phyloP scores from a whole-genome alignment of 2,113 vertebrate species.

The Gavialis gangeticus region DNA sequence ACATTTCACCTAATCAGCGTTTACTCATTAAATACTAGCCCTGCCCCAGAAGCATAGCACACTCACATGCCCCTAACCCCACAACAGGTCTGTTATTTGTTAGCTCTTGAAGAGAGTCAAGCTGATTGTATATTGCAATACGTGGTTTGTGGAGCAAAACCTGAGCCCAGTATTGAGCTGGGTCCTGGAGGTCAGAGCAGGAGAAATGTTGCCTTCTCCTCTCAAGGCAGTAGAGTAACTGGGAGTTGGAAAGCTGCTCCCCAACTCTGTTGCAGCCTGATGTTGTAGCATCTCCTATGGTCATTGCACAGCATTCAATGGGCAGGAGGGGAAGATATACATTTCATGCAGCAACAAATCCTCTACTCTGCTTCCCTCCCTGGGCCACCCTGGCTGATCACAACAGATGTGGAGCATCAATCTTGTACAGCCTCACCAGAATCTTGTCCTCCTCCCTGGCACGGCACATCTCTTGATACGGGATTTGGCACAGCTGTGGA shows the following conservation, averaged over 20 bases:
- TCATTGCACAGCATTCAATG: constrained; percentile 42
- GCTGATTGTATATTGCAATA: neutral
- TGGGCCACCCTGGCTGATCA: neutral
- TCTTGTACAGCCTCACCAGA: neutral
- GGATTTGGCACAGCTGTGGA: neutral
- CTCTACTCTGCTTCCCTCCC: neutral
- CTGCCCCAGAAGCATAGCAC: neutral
- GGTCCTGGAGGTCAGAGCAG: neutral
- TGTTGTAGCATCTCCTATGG: constrained; percentile 18
- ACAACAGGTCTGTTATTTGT: neutral
- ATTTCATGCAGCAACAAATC: constrained; percentile 56
- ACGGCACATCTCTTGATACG: neutral
- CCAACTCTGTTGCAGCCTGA: constrained; percentile 16
- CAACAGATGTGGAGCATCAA: neutral
- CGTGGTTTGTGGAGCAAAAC: neutral
- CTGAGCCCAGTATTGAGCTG: accelerated
- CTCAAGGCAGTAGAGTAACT: constrained; percentile 45
- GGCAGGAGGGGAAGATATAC: constrained; percentile 43
- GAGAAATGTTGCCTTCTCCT: neutral
- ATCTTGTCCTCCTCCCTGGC: accelerated
- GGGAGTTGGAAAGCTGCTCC: neutral
- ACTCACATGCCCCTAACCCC: neutral
- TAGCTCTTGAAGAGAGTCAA: neutral
- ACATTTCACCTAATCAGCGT: neutral
- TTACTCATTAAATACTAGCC: neutral